Evolutionary conservation across 1,140 invertebrate genomes (phyloP).

Genomic region (Whitmania pigra): DNA sequence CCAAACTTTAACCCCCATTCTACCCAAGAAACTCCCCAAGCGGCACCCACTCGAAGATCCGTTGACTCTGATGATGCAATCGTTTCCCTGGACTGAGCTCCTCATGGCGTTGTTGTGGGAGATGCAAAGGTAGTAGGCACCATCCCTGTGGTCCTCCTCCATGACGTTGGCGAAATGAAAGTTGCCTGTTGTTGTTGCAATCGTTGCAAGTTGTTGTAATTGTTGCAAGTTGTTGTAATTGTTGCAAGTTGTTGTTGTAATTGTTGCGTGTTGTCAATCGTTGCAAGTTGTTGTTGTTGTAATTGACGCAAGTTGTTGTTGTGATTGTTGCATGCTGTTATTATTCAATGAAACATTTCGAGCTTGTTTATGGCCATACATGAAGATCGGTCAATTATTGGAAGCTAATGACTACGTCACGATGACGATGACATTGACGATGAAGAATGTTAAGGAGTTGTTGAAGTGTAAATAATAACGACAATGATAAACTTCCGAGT

Average conservation of each 20-base stretch:
- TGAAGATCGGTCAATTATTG: too few species aligned
- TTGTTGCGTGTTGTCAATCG: not conserved
- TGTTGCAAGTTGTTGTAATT: not conserved
- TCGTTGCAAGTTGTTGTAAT: not conserved
- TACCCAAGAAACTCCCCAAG: not conserved
- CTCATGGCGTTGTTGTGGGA: not conserved
- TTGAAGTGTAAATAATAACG: too few species aligned
- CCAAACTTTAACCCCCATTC: too few species aligned
- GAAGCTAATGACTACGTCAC: too few species aligned
- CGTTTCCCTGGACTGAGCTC: slow-evolving; percentile 8
- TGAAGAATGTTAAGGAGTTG: too few species aligned
- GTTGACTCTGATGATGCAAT: slow-evolving; percentile 15
- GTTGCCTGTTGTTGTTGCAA: slow-evolving; percentile 30
- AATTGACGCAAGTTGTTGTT: not conserved
- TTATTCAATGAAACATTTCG: too few species aligned
- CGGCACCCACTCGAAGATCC: not conserved
- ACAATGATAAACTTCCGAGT: too few species aligned
- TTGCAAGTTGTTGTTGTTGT: not conserved
- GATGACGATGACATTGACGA: too few species aligned
- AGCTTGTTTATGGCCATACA: too few species aligned
- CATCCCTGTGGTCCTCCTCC: not conserved
- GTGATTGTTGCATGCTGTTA: too few species aligned
- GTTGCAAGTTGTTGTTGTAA: not conserved
- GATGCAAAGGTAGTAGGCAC: slow-evolving; percentile 12
- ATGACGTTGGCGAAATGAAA: slow-evolving; percentile 18